Evolutionary conservation across 2,888 invertebrate species (phyloP).

Genomic region (Melinaea marsaeus): DNA sequence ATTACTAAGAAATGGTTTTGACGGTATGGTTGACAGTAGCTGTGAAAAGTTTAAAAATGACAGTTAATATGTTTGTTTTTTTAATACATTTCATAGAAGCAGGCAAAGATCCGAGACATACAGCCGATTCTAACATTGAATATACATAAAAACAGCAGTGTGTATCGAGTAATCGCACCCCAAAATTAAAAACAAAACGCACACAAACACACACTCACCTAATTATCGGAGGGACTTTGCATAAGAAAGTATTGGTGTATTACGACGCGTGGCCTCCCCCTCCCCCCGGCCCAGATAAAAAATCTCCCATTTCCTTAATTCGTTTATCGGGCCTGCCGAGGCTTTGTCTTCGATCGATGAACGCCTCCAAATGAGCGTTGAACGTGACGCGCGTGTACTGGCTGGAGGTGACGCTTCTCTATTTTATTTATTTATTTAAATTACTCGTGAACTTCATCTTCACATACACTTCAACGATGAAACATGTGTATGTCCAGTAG

Average conservation of each 20-base stretch:
- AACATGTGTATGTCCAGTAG: not conserved
- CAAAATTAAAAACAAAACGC: constrained; percentile 71
- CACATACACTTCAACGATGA: not conserved
- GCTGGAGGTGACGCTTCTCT: constrained; percentile 60
- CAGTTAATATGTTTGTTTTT: no score
- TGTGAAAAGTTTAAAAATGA: no score
- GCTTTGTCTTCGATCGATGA: constrained; percentile 78
- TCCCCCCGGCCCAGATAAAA: constrained; percentile 72
- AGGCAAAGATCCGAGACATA: no score
- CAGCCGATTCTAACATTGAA: not conserved
- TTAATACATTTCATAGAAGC: no score
- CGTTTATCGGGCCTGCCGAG: constrained; percentile 75
- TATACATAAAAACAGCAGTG: not conserved
- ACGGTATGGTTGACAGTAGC: no score
- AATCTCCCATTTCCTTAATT: constrained; percentile 79
- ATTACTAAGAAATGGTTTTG: no score
- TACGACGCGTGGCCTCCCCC: constrained; percentile 69
- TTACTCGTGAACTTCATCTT: no score
- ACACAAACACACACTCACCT: constrained; percentile 58
- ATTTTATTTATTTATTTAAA: constrained; percentile 10
- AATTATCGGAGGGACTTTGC: constrained; percentile 77
- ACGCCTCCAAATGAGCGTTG: constrained; percentile 72
- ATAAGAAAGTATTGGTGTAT: constrained; percentile 78
- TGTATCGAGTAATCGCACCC: constrained; percentile 33
- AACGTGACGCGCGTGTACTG: constrained; percentile 74